Conservation (phyloP, 2,113 vertebrate genomes). For the Sinocyclocheilus anophthalmus region DNA sequence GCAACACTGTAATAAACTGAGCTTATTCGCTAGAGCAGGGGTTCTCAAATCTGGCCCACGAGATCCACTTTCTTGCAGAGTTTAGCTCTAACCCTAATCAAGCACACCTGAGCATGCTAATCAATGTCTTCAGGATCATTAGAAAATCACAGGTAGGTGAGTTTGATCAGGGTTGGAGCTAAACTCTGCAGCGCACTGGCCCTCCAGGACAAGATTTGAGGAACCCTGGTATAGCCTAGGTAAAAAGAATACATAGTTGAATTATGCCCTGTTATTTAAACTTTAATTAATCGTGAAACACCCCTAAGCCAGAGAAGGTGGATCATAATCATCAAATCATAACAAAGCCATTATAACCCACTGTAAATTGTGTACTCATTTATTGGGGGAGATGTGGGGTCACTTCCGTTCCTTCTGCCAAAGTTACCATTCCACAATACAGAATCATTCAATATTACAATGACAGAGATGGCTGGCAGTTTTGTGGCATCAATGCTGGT, state of each 20-base stretch:
- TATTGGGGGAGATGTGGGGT: constrained; percentile 77
- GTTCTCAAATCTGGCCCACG: too few relatives aligned
- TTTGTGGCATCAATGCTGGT: constrained; percentile 72
- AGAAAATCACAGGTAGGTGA: too few relatives aligned
- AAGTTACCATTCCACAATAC: constrained; percentile 93
- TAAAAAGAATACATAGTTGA: background rate
- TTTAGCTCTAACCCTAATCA: too few relatives aligned
- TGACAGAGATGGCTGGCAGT: constrained; percentile 84
- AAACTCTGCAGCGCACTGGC: too few relatives aligned
- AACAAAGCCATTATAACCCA: constrained; percentile 62
- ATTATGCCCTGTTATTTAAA: background rate
- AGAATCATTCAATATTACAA: constrained; percentile 86
- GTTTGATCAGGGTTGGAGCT: too few relatives aligned
- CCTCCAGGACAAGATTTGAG: too few relatives aligned
- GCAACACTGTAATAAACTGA: too few relatives aligned
- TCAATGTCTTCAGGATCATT: too few relatives aligned
- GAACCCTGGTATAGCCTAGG: too few relatives aligned
- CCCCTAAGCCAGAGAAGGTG: background rate
- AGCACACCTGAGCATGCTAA: too few relatives aligned
- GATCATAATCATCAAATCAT: background rate
- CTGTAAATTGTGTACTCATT: constrained; percentile 90
- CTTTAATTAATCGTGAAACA: background rate
- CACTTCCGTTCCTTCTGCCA: constrained; percentile 84
- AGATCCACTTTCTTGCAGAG: too few relatives aligned
- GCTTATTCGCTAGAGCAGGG: background rate